phyloP scores from a whole-genome alignment of 2,113 vertebrate genomes.

The Motacilla alba region DNA sequence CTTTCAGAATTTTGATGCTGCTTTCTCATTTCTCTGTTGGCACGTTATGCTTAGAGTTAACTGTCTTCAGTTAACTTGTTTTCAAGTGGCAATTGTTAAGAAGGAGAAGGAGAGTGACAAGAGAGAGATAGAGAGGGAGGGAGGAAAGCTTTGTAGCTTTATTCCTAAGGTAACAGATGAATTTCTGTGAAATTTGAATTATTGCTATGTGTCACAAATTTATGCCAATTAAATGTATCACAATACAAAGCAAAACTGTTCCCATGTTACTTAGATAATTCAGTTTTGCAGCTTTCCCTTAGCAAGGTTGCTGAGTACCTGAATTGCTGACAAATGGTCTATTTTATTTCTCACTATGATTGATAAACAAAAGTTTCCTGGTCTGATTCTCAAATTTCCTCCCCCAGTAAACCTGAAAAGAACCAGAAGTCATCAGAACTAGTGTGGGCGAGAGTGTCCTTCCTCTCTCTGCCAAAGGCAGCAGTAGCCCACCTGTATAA shows the following conservation, averaged over 20 bases:
- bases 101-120: not conserved
- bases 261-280: not conserved
- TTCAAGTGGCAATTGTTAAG: not conserved
- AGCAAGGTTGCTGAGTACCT: not conserved
- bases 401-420: not conserved
- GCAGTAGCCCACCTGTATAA: not conserved
- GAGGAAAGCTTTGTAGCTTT: not conserved
- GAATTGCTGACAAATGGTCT: not conserved
- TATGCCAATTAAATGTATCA: not conserved
- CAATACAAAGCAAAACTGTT: not conserved
- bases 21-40: not conserved
- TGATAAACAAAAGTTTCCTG: not conserved
- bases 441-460: not conserved
- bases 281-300: not conserved
- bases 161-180: not conserved
- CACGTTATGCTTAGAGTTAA: not conserved
- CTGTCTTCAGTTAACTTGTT: not conserved
- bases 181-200: not conserved
- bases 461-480: not conserved
- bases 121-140: not conserved
- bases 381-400: not conserved
- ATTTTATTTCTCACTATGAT: not conserved
- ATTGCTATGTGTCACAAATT: not conserved
- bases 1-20: not conserved
- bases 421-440: not conserved